Evolutionary conservation across 2,797 vertebrate genomes (phyloP).

Genomic region (Ceryle rudis): DNA sequence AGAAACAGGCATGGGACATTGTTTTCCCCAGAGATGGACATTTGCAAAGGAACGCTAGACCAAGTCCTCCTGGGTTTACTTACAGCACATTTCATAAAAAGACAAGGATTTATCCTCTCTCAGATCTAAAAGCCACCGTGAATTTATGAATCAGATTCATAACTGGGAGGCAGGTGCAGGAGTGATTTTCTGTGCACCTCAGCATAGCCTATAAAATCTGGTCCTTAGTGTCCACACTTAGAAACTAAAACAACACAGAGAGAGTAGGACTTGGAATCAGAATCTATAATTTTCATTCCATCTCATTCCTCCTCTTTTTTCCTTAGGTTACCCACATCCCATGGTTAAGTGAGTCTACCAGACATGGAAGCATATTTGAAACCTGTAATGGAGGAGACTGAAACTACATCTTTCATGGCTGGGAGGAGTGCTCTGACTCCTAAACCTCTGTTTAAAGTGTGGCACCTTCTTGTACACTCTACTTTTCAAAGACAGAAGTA

Average conservation of each 20-base stretch:
- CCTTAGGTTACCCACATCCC: background rate
- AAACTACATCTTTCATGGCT: background rate
- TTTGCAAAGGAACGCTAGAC: background rate
- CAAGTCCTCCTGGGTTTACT: background rate
- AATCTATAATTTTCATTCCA: background rate
- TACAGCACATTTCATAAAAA: background rate
- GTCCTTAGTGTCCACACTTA: background rate
- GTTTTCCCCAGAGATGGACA: background rate
- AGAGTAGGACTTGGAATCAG: background rate
- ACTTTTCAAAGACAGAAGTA: background rate
- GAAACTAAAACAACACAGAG: background rate
- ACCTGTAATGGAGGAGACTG: background rate
- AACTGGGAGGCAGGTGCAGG: background rate
- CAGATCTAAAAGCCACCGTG: background rate
- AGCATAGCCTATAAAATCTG: background rate
- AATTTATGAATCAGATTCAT: background rate
- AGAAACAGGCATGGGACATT: background rate
- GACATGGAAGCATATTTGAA: accelerated
- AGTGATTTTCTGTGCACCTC: background rate
- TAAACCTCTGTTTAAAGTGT: background rate
- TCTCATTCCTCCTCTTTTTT: background rate
- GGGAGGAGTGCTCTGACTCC: background rate
- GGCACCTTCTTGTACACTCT: background rate
- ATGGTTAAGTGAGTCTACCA: background rate
- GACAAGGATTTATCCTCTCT: background rate